A percentile compares a stretch with the other conserved stretches of the same genome.
phyloP scores from a whole-genome alignment of 2,797 vertebrate species.

The Centroberyx gerrardi region DNA sequence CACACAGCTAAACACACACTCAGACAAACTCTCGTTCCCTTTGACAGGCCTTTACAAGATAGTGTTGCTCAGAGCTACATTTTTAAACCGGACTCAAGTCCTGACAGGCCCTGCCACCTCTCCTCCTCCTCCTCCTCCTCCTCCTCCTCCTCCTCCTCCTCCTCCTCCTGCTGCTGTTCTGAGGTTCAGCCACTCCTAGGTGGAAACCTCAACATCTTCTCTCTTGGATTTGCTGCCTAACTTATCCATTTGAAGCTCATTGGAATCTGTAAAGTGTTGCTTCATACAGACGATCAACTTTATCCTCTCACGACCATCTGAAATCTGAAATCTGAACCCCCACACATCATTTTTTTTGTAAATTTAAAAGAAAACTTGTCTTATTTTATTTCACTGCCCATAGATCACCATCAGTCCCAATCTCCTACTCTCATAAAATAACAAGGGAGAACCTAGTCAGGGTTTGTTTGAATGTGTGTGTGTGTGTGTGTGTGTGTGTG shows the following conservation, averaged over 20 bases:
- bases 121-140: neutral
- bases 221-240: neutral
- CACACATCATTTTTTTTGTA: too few relatives aligned
- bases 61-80: constrained; percentile 38
- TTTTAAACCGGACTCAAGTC: constrained; percentile 59
- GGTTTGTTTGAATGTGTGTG: neutral
- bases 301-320: neutral
- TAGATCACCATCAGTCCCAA: neutral
- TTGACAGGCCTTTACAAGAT: constrained; percentile 60
- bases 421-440: neutral
- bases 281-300: neutral
- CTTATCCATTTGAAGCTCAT: neutral
- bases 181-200: constrained; percentile 19
- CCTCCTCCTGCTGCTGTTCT: neutral
- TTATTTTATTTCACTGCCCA: neutral
- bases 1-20: constrained; percentile 15
- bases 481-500: too few relatives aligned
- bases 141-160: neutral
- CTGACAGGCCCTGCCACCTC: constrained; percentile 56
- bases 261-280: neutral
- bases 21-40: constrained; percentile 15
- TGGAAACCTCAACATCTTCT: constrained; percentile 16
- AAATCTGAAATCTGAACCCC: neutral
- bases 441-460: constrained; percentile 8
- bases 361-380: neutral